Evolutionary conservation across 2,888 invertebrate species (phyloP).

Genomic region (Euplexia lucipara): DNA sequence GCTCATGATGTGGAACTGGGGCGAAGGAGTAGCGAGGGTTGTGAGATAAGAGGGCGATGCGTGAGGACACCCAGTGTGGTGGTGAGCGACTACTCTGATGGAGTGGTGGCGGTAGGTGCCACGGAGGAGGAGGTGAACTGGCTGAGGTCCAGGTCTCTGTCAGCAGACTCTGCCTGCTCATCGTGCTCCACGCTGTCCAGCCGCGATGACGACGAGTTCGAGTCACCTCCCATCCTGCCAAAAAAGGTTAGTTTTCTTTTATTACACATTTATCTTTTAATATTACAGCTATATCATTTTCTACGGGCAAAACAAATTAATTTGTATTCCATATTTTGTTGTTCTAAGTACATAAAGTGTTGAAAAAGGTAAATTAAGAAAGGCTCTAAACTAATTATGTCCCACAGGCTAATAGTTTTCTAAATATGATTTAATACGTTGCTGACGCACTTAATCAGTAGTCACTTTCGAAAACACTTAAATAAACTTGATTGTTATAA

Average conservation of each 20-base stretch:
- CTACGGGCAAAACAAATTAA: too few relatives aligned
- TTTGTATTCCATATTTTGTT: too few relatives aligned
- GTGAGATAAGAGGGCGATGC: constrained; percentile 89
- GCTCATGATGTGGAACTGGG: constrained; percentile 91
- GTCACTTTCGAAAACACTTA: constrained; percentile 38
- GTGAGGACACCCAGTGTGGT: constrained; percentile 96
- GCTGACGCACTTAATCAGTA: constrained; percentile 10
- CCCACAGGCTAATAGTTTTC: constrained; percentile 11
- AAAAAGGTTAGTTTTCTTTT: constrained; percentile 87
- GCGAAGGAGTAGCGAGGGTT: constrained; percentile 87
- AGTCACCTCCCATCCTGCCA: constrained; percentile 83
- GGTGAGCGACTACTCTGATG: constrained; percentile 96
- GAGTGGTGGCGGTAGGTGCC: constrained; percentile 84
- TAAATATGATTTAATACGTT: constrained; percentile 2
- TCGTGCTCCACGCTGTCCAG: constrained; percentile 94
- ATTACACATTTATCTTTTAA: constrained; percentile 7
- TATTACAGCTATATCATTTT: too few relatives aligned
- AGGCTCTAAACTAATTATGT: neutral
- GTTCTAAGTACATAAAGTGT: too few relatives aligned
- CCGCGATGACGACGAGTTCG: constrained; percentile 92
- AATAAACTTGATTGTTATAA: constrained; percentile 29
- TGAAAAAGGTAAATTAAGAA: constrained; percentile 11
- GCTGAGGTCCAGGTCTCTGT: constrained; percentile 87
- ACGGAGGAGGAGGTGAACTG: constrained; percentile 87
- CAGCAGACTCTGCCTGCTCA: constrained; percentile 94